Evolutionary conservation across 2,797 vertebrate species (phyloP), one percentile per base, ranked within the genome.

Genomic region (Syndactyla subalaris): DNA sequence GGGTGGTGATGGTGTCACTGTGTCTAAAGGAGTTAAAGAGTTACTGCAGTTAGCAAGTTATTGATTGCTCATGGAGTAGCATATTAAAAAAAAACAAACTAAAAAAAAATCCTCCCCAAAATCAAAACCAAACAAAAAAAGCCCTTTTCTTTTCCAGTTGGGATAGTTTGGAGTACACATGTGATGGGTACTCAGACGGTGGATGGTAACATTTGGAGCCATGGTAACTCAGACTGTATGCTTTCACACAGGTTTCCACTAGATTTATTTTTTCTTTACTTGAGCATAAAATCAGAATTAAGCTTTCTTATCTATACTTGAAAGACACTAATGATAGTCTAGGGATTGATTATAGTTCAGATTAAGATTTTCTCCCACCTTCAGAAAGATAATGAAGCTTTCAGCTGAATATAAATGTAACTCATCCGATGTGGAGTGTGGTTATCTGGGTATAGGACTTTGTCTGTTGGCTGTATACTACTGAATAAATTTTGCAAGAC

Each of bases 221-320:
- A n/a, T 9, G 41, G 34, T 78, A 78, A 68, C 38, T 80, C 65
- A 77, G 65, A 27, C 73, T 63, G 7, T 57, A 13, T 81, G 32
- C 45, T 84, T 81, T 75, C 80, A 78, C 18, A 27, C 26, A 68
- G 36, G 43, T 79, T 96, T 89, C 51, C 71, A 57, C 34, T 57
- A 48, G 36, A 85, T 43, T 90, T 93, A 83, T 90, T 94, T 77
- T 87, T 94, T 78, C 55, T 85, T 82, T 62, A 55, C n/a, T 84
- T 92, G 66, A 86, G 30, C 67, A 75, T 78, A 93, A 81, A 90
- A 79, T 93, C 77, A 92, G 86, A 92, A 94, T 93, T 86, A 89
- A 77, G 46, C 48, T 85, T 91, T 87, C 54, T 93, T 93, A 85
- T 76, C 71, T 83, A 22, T 85, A 89, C 72, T 82, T 92, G 63